phyloP scores from a whole-genome alignment of 2,113 vertebrate species.

The Rhegmatorhina hoffmannsi region DNA sequence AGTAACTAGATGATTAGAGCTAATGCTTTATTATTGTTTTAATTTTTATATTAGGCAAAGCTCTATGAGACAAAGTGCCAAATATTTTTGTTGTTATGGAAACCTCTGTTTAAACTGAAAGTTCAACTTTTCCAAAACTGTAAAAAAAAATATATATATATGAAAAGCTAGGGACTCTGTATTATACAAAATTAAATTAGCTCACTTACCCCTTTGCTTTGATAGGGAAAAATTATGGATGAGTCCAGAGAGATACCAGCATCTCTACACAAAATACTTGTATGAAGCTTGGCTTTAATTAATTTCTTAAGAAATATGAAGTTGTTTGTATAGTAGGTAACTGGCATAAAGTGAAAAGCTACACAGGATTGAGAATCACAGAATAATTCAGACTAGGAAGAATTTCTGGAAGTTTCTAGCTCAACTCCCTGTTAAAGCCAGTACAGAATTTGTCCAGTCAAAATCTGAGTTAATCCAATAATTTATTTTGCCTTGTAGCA shows the following conservation, averaged over 20 bases:
- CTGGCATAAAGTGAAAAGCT: not conserved
- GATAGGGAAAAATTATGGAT: not conserved
- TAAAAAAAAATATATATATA: not conserved
- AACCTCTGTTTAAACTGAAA: slow-evolving; percentile 28
- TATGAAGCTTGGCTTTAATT: not conserved
- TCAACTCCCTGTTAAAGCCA: not conserved
- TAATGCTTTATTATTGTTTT: not conserved
- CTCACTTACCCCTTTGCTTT: not conserved
- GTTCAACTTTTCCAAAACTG: slow-evolving; percentile 11
- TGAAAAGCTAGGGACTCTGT: not conserved
- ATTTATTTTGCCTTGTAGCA: not conserved
- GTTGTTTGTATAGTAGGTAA: not conserved
- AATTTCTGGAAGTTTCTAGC: not conserved
- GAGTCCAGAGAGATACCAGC: not conserved
- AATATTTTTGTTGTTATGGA: slow-evolving; percentile 48
- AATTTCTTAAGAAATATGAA: not conserved
- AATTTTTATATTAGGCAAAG: slow-evolving; percentile 12
- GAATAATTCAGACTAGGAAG: not conserved
- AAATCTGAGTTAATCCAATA: not conserved
- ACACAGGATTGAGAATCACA: not conserved
- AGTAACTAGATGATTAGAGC: not conserved
- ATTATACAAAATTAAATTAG: not conserved
- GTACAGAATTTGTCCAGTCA: not conserved
- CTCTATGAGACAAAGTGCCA: not conserved
- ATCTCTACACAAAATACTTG: not conserved